Evolutionary conservation across 2,888 invertebrate genomes (phyloP).

Genomic region (Sinotaia quadrata): DNA sequence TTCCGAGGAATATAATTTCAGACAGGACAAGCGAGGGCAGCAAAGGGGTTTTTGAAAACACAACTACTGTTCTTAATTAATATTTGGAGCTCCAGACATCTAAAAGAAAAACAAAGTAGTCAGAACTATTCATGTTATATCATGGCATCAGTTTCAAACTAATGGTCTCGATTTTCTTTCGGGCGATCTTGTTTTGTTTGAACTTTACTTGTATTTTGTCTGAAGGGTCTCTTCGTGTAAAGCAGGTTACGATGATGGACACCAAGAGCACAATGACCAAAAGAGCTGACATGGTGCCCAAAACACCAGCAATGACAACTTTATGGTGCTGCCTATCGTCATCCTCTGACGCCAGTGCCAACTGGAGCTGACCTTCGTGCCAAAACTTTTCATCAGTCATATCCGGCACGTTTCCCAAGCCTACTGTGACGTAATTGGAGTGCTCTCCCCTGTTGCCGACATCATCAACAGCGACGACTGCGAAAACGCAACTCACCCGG

Average conservation of each 20-base stretch:
- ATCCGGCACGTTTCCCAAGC: conserved; percentile 40
- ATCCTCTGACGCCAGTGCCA: neutral
- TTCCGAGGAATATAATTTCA: too few relatives aligned
- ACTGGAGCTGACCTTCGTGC: neutral
- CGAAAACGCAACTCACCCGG: conserved; percentile 41
- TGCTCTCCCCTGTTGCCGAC: conserved; percentile 42
- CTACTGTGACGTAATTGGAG: conserved; percentile 49
- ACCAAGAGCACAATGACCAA: conserved; percentile 16
- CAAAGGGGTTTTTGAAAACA: too few relatives aligned
- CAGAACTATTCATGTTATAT: too few relatives aligned
- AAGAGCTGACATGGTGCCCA: conserved; percentile 22
- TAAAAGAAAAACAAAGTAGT: too few relatives aligned
- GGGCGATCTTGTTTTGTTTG: neutral
- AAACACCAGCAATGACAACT: conserved; percentile 25
- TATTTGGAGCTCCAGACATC: too few relatives aligned
- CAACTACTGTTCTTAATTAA: too few relatives aligned
- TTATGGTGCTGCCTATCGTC: conserved; percentile 10
- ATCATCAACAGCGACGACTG: conserved; percentile 46
- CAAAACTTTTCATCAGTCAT: conserved; percentile 33
- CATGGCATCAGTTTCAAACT: too few relatives aligned
- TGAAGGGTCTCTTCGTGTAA: neutral
- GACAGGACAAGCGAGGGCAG: too few relatives aligned
- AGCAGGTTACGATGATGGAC: conserved; percentile 6
- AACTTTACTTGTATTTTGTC: neutral
- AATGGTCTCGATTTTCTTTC: neutral